These are phyloP conservation scores for Mesocentrotus franciscanus DNA, from an alignment of 53 echinoderm and acorn worm genomes.

Conservation along the genomic window DNA sequence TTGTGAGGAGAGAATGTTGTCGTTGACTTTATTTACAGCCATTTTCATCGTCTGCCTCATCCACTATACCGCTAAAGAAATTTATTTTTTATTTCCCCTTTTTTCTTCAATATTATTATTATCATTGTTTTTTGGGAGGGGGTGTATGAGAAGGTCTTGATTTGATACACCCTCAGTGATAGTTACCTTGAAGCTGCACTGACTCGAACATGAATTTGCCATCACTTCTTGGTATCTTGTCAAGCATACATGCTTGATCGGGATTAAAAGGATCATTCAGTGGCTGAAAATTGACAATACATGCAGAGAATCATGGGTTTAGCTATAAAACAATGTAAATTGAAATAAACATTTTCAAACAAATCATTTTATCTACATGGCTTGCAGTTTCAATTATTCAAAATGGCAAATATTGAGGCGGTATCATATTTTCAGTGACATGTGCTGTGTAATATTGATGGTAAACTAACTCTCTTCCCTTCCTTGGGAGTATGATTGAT, in stretches of 20 bases:
- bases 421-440: neutral
- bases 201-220: neutral
- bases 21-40: too few species aligned
- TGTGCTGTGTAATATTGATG: too few species aligned
- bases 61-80: too few species aligned
- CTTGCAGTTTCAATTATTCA: too few species aligned
- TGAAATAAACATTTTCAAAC: neutral
- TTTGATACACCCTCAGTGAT: neutral
- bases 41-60: too few species aligned
- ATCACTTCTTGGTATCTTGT: neutral
- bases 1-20: too few species aligned
- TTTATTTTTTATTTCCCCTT: too few species aligned
- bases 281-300: neutral
- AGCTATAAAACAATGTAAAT: neutral
- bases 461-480: too few species aligned
- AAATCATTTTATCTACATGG: neutral
- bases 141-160: too few species aligned
- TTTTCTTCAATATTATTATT: too few species aligned
- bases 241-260: neutral
- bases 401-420: neutral
- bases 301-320: neutral
- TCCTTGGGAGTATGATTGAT: too few species aligned
- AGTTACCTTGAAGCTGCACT: neutral
- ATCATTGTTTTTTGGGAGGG: too few species aligned
- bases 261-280: neutral